Base-by-base conservation (phyloP, 2,888 invertebrate species). In the Callinectes sapidus region DNA sequence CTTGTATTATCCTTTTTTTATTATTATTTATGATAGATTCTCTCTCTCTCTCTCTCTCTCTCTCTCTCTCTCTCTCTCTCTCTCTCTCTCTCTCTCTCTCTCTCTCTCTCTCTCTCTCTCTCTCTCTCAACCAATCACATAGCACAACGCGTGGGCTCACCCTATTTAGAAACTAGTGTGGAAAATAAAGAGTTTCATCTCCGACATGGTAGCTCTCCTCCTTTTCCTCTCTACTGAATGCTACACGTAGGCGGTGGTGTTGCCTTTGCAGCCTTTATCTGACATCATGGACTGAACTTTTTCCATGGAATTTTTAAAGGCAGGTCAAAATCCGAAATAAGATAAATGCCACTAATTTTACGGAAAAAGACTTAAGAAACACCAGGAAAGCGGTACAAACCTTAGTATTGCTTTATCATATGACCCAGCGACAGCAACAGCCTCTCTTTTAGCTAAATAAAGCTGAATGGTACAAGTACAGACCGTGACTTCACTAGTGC, bases 31-130 rank as follows among this genome's bases (percentile, higher is more conserved):
- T 39, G 39, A 2, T 55, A 16, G 14, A 55, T 5, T 55, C 55
- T 55, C 55, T 55, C 16, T 55, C 55, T 55, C 10, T 55, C 55
- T 55, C 55, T 55, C 55, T 55, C 10, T 55, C 55, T 55, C 55
- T 55, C 55, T 55, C 55, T 55, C 55, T 55, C 55, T 61, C 61
- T 61, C 61, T 61, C 61, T 61, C 61, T 61, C 61, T 61, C 61
- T 61, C 61, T 61, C 61, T 61, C 61, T 61, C 61, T 61, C 61
- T 61, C 61, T 61, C 61, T 61, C 61, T 61, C 61, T 61, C 61
- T 61, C 61, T 61, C 61, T 61, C 61, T 61, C 61, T 61, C 61
- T 61, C 61, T 61, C 61, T 61, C 61, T 61, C 61, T 61, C 61
- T 61, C 61, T 61, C 61, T 61, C 61, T 61, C 61, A 3, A 18